A percentile compares a stretch with the other conserved stretches of the same genome.
phyloP scores from a whole-genome alignment of 2,113 vertebrate species.

The Mormoops blainvillei region DNA sequence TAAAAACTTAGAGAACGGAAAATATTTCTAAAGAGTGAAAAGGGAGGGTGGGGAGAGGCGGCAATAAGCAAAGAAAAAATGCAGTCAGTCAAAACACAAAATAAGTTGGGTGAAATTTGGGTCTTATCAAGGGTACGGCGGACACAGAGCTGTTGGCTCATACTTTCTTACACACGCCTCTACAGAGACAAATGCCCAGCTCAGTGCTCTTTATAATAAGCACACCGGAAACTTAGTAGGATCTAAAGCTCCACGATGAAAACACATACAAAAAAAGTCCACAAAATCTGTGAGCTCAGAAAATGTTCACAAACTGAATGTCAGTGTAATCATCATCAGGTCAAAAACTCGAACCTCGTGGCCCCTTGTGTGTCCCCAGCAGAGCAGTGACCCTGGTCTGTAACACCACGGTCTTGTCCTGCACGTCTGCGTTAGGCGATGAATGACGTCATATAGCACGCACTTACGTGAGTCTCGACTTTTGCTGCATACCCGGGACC shows the following conservation, averaged over 20 bases:
- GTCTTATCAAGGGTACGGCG: accelerated
- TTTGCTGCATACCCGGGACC: neutral
- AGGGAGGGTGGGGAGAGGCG: accelerated
- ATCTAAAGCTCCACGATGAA: accelerated
- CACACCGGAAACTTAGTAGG: accelerated
- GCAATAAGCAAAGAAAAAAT: neutral
- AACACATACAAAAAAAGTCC: neutral
- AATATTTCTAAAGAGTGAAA: neutral
- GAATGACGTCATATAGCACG: accelerated
- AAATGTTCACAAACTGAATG: neutral
- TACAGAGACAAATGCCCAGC: neutral
- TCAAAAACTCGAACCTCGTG: neutral
- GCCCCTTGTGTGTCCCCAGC: neutral
- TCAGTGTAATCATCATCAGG: neutral
- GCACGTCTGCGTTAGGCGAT: accelerated
- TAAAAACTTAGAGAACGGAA: neutral
- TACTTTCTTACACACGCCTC: accelerated
- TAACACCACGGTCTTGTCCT: neutral
- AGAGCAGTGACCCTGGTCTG: too few species aligned
- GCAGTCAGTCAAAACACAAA: neutral
- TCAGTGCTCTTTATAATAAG: accelerated
- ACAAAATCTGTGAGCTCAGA: neutral
- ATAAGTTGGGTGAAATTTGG: neutral
- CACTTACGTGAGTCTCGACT: neutral
- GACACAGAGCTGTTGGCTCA: neutral